These are phyloP conservation scores for Solen grandis DNA, from an alignment of 1,140 invertebrate species.

Conservation along the genomic window DNA sequence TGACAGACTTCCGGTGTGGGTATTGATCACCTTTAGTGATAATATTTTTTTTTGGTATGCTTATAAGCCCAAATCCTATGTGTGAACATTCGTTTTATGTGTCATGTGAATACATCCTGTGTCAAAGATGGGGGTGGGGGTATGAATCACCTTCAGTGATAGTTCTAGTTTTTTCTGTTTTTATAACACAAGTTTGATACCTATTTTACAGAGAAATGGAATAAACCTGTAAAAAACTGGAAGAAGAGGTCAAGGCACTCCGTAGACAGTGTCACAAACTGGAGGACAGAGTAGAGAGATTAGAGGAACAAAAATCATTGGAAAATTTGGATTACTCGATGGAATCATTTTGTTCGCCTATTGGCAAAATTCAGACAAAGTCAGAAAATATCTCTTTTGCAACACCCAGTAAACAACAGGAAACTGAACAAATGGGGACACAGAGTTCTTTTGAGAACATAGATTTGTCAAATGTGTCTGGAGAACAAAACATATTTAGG, in stretches of 20 bases:
- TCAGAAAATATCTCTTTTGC: constrained; percentile 29
- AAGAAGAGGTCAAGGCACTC: constrained; percentile 14
- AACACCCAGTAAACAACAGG: constrained; percentile 30
- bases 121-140: too few species aligned
- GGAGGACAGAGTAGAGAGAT: constrained; percentile 21
- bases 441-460: constrained; percentile 21
- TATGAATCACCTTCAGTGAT: too few species aligned
- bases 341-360: constrained; percentile 18
- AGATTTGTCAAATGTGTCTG: constrained; percentile 28
- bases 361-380: constrained; percentile 12
- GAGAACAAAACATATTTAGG: constrained; percentile 30
- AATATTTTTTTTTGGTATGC: too few species aligned
- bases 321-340: constrained; percentile 29
- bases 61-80: too few species aligned
- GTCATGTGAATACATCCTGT: too few species aligned
- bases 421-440: constrained; percentile 23
- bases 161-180: too few species aligned
- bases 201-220: too few species aligned
- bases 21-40: too few species aligned
- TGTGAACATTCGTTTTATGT: too few species aligned
- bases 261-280: constrained; percentile 18
- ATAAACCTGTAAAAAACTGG: background rate
- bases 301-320: constrained; percentile 30
- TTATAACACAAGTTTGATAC: too few species aligned
- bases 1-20: too few species aligned